Evolutionary conservation across 1,140 invertebrate genomes (phyloP).

Genomic region (Phocides pigmalion): DNA sequence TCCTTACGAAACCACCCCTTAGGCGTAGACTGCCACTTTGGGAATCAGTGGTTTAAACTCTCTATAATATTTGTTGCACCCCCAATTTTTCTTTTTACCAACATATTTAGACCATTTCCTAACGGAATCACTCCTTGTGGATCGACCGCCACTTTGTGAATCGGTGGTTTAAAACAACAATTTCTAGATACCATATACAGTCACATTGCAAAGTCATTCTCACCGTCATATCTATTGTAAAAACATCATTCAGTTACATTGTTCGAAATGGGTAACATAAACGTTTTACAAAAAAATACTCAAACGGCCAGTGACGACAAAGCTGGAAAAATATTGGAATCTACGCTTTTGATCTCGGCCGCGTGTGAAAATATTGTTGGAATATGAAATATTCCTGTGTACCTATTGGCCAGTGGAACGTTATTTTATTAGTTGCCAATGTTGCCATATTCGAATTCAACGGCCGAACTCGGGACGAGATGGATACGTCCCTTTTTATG

Average conservation of each 20-base stretch:
- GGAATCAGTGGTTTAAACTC: too few species aligned
- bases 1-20: too few species aligned
- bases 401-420: conserved; percentile 33
- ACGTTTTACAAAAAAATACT: conserved; percentile 22
- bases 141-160: background rate
- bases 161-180: too few species aligned
- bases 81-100: too few species aligned
- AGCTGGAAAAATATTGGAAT: conserved; percentile 37
- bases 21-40: too few species aligned
- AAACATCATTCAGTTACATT: background rate
- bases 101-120: too few species aligned
- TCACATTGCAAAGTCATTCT: too few species aligned
- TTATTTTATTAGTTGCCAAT: conserved; percentile 36
- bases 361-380: conserved; percentile 38
- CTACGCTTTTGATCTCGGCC: conserved; percentile 35
- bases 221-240: background rate
- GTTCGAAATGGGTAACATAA: background rate
- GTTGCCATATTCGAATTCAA: conserved; percentile 25
- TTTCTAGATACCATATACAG: too few species aligned
- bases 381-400: conserved; percentile 37
- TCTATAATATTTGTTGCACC: too few species aligned
- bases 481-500: conserved; percentile 29
- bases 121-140: too few species aligned
- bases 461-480: conserved; percentile 10
- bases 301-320: conserved; percentile 25